Conservation (phyloP, 2,797 vertebrate genomes). For the Benthosema pterotum region DNA sequence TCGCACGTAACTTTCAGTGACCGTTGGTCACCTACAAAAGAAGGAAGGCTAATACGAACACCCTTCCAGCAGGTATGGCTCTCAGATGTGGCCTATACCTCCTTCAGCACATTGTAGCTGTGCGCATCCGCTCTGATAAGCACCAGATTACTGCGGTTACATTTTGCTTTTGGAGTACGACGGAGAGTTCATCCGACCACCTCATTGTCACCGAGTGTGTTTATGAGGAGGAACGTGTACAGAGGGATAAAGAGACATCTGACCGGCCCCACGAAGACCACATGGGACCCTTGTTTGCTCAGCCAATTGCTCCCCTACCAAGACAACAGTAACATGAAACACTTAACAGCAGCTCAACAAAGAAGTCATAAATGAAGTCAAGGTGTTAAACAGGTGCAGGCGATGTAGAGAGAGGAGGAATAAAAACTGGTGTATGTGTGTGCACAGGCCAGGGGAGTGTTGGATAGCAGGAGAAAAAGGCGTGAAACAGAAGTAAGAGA, state of each 20-base stretch:
- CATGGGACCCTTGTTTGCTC: constrained; percentile 64
- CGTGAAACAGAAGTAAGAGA: constrained; percentile 33
- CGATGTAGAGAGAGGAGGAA: constrained; percentile 28
- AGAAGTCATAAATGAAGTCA: constrained; percentile 66
- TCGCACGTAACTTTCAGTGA: too few species aligned
- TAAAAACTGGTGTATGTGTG: constrained; percentile 8
- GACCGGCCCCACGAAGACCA: constrained; percentile 32
- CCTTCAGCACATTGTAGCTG: too few species aligned
- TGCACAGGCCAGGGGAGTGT: not conserved
- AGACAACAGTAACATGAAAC: constrained; percentile 70
- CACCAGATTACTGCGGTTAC: not conserved
- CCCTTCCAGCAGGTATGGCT: too few species aligned
- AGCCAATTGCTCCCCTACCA: constrained; percentile 57
- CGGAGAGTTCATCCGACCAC: constrained; percentile 1
- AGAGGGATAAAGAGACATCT: constrained; percentile 20
- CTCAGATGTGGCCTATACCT: too few species aligned
- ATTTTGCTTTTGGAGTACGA: constrained; percentile 18
- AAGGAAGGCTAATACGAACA: too few species aligned
- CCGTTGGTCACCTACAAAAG: too few species aligned
- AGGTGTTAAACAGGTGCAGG: constrained; percentile 81
- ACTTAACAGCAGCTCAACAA: constrained; percentile 73
- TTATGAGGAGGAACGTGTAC: constrained; percentile 27
- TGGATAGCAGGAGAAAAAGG: too few species aligned
- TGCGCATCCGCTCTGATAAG: too few species aligned
- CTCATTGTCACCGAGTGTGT: constrained; percentile 10